A percentile compares a stretch with the other conserved stretches of the same genome.
Evolutionary conservation across 2,888 invertebrate genomes (phyloP).

Genomic region (Drosophila prolongata): DNA sequence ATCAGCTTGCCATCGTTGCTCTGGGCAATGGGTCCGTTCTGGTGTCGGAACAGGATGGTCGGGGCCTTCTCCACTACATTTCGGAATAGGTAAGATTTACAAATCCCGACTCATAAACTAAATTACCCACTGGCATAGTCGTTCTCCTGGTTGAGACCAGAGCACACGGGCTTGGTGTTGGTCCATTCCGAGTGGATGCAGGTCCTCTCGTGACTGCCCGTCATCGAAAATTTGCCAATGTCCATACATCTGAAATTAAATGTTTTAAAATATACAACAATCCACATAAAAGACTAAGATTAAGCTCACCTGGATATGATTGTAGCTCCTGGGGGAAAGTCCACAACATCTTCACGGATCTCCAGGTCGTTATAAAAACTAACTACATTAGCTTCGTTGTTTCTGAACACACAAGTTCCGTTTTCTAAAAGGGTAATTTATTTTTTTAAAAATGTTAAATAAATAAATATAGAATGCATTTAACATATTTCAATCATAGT

Average conservation of each 20-base stretch:
- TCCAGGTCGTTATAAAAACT: slow-evolving; percentile 92
- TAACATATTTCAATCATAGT: no score
- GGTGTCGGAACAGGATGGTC: slow-evolving; percentile 92
- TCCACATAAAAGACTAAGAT: no score
- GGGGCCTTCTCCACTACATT: slow-evolving; percentile 92
- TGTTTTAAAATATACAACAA: no score
- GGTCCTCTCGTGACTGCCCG: slow-evolving; percentile 89
- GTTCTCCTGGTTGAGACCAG: slow-evolving; percentile 93
- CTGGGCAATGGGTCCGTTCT: slow-evolving; percentile 93
- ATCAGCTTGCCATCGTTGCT: slow-evolving; percentile 93
- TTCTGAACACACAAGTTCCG: slow-evolving; percentile 90
- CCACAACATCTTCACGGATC: slow-evolving; percentile 90
- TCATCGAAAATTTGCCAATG: slow-evolving; percentile 93
- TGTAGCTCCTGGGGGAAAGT: slow-evolving; percentile 90
- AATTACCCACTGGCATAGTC: slow-evolving; percentile 91
- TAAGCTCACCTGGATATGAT: slow-evolving; percentile 87
- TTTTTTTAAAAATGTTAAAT: no score
- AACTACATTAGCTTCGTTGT: slow-evolving; percentile 91
- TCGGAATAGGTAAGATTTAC: not conserved
- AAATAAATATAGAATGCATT: no score
- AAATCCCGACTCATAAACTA: fast-evolving
- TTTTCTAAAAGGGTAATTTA: slow-evolving; percentile 85
- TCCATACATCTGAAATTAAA: slow-evolving; percentile 83
- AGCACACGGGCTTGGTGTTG: slow-evolving; percentile 90
- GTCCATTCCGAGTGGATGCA: slow-evolving; percentile 93